Percentiles rank a stretch among this genome's conserved stretches.
Conservation (phyloP, 2,113 vertebrate species). For the Amphiprion percula region DNA sequence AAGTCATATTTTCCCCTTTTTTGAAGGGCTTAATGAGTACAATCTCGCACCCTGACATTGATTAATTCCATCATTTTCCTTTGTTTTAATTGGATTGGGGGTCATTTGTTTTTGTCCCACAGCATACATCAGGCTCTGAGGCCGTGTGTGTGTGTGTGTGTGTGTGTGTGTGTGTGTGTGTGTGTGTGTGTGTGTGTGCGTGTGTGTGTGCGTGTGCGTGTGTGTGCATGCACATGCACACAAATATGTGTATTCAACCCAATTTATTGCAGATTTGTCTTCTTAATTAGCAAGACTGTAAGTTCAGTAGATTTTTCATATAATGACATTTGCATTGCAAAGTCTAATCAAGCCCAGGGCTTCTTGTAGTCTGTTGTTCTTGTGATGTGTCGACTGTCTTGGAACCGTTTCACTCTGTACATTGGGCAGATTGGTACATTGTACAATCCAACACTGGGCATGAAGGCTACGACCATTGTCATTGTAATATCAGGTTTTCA, state of each 20-base stretch:
- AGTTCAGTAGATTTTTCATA: slow-evolving; percentile 58
- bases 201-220: neutral
- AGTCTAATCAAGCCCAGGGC: slow-evolving; percentile 29
- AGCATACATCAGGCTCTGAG: slow-evolving; percentile 71
- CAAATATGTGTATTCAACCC: slow-evolving; percentile 27
- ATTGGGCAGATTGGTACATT: too few relatives aligned
- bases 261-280: slow-evolving; percentile 71
- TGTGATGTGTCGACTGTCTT: slow-evolving; percentile 11
- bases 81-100: slow-evolving; percentile 87
- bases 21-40: slow-evolving; percentile 81
- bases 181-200: slow-evolving; percentile 1
- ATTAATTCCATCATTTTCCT: slow-evolving; percentile 87
- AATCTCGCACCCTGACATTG: slow-evolving; percentile 85
- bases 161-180: slow-evolving; percentile 7
- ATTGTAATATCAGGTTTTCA: neutral
- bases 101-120: slow-evolving; percentile 83
- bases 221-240: neutral
- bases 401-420: neutral
- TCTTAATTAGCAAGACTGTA: slow-evolving; percentile 70
- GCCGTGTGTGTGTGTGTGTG: slow-evolving; percentile 16
- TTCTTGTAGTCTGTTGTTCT: slow-evolving; percentile 16
- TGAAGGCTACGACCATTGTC: neutral
- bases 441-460: too few relatives aligned
- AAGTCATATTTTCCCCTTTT: slow-evolving; percentile 71
- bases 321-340: slow-evolving; percentile 36